Evolutionary conservation across 2,888 invertebrate species (phyloP), one percentile per base, ranked within the genome.

Genomic region (Lasius fuliginosus): DNA sequence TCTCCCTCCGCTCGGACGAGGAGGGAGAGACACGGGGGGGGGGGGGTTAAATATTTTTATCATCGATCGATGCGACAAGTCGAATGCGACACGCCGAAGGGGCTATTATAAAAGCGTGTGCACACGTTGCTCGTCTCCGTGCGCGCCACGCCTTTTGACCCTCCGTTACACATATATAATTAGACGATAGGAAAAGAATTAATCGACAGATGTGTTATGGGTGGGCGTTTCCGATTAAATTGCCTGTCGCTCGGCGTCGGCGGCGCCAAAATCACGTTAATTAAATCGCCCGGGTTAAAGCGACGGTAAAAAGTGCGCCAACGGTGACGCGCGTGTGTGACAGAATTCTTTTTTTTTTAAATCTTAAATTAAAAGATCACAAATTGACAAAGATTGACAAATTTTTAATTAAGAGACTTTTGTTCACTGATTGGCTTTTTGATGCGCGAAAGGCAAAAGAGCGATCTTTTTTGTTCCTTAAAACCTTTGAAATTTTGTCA

Each of bases 31-130:
- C 27, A 18, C 3, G 30, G 3, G 30, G 58, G 56, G 62, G 30
- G 3, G 30, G 58, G 56, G 62, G 81, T 42, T 67, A 83, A 67
- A 83, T 87, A 89, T 89, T 86, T 84, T 89, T 86, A 87, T 86
- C 74, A 85, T 83, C 89, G 86, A 89, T 89, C 89, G 89, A 89
- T 89, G 83, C n/a, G 62, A 75, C 67, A 82, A 87, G 88, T 85
- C 83, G 79, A 89, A 87, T 89, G 75, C 73, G 74, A 89, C 83
- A 64, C 42, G 82, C 23, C 36, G 79, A 27, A n/a, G 33, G 36
- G 62, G 69, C 84, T 83, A 73, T 83, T 89, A 85, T 86, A 84
- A 88, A 87, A 86, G 83, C 86, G 58, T 62, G 64, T 74, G 42
- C 65, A 36, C 74, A 56, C n/a, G 46, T 30, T 42, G 30, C 18